phyloP scores from a whole-genome alignment of 2,888 invertebrate genomes.

The Latrodectus elegans region DNA sequence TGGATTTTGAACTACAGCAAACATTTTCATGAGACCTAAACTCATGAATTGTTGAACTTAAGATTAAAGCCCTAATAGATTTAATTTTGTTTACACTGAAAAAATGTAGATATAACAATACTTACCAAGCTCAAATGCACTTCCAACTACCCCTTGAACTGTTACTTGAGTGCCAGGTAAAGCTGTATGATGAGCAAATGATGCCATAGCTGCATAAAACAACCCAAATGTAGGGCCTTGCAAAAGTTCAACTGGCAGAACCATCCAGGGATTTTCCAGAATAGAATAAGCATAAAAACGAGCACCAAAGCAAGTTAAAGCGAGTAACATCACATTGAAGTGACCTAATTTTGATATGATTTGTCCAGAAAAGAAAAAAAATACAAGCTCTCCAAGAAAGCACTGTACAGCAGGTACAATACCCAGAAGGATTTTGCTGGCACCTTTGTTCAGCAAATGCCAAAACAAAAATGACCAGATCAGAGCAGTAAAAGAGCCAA shows the following conservation, averaged over 20 bases:
- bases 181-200: slow-evolving; percentile 63
- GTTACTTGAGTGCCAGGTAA: slow-evolving; percentile 79
- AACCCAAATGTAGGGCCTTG: slow-evolving; percentile 93
- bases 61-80: too few relatives aligned
- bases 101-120: background rate
- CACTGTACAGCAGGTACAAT: slow-evolving; percentile 69
- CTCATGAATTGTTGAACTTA: too few relatives aligned
- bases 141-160: slow-evolving; percentile 90
- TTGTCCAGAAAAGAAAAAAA: slow-evolving; percentile 78
- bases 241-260: slow-evolving; percentile 87
- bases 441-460: slow-evolving; percentile 65
- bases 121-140: slow-evolving; percentile 86
- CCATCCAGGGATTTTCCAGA: slow-evolving; percentile 86
- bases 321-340: slow-evolving; percentile 87
- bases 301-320: slow-evolving; percentile 85
- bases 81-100: too few relatives aligned
- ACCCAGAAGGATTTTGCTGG: slow-evolving; percentile 66
- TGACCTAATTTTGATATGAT: slow-evolving; percentile 88
- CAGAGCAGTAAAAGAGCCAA: slow-evolving; percentile 70
- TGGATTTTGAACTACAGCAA: too few relatives aligned
- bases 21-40: too few relatives aligned
- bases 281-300: slow-evolving; percentile 88
- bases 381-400: slow-evolving; percentile 71
- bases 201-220: slow-evolving; percentile 79
- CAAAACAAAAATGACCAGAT: slow-evolving; percentile 71